Conservation (phyloP, 1,140 invertebrate genomes). For the Whitmania pigra region DNA sequence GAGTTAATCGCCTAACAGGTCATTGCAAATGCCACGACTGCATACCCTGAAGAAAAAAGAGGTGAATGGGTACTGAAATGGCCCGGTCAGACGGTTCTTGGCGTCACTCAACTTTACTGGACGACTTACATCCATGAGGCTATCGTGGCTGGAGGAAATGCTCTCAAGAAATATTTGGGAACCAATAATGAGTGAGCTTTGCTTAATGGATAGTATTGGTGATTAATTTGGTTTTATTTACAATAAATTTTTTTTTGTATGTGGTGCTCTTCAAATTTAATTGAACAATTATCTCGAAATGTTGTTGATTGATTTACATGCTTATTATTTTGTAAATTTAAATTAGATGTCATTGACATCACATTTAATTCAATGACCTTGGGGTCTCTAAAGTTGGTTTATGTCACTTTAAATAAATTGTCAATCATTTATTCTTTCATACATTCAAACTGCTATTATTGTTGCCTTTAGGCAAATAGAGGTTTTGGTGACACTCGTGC, state of each 20-base stretch:
- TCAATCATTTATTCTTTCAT: too few relatives aligned
- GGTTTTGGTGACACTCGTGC: constrained; percentile 69
- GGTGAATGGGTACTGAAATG: constrained; percentile 68
- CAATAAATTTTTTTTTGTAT: too few relatives aligned
- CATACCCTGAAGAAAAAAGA: constrained; percentile 54
- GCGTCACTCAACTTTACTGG: constrained; percentile 75
- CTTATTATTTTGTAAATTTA: too few relatives aligned
- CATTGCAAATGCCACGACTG: constrained; percentile 50
- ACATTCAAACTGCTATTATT: too few relatives aligned
- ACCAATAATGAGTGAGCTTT: constrained; percentile 49
- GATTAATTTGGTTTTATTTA: neutral
- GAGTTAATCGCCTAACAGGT: neutral
- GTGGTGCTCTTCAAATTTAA: too few relatives aligned
- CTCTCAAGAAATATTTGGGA: constrained; percentile 51
- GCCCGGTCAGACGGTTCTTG: constrained; percentile 76
- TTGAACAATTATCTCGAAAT: too few relatives aligned
- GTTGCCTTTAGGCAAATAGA: constrained; percentile 55
- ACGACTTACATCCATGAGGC: constrained; percentile 53
- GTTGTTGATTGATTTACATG: too few relatives aligned
- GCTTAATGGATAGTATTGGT: neutral
- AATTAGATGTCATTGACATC: too few relatives aligned
- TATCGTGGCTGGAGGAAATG: constrained; percentile 46
- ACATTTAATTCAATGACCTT: too few relatives aligned
- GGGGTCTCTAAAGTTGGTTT: too few relatives aligned
- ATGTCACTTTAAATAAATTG: too few relatives aligned